Conservation (phyloP, 2,888 invertebrate genomes). For the Chloromyia formosa region DNA sequence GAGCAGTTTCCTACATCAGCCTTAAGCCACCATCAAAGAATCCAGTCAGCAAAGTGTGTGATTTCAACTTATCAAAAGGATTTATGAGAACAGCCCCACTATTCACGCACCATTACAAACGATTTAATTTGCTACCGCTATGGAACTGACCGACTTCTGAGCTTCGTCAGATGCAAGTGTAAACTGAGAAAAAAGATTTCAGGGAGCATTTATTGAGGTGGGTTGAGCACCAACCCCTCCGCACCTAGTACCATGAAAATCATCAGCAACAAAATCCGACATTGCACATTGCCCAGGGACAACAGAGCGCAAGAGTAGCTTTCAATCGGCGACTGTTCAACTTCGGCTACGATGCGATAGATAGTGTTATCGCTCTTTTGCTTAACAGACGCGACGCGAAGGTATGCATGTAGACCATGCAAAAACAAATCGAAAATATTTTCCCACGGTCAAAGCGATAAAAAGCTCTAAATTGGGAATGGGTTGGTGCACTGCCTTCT, state of each 20-base stretch:
- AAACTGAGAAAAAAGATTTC: constrained; percentile 25
- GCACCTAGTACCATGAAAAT: neutral
- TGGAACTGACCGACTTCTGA: neutral
- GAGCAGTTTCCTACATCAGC: neutral
- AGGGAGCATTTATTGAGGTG: neutral
- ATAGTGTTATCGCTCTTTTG: too few relatives aligned
- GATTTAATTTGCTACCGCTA: too few relatives aligned
- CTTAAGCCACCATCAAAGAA: neutral
- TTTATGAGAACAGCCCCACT: too few relatives aligned
- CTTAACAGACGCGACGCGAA: too few relatives aligned
- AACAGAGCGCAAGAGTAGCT: constrained; percentile 28
- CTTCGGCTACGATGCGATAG: neutral
- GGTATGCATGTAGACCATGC: too few relatives aligned
- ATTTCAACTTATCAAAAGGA: too few relatives aligned
- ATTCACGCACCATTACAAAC: too few relatives aligned
- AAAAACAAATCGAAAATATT: too few relatives aligned
- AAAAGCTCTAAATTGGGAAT: too few relatives aligned
- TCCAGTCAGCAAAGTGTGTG: neutral
- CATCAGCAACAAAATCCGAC: neutral
- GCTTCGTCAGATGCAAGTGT: constrained; percentile 8
- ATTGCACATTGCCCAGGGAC: neutral
- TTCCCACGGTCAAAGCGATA: too few relatives aligned
- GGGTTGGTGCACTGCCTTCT: too few relatives aligned
- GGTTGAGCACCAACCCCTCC: constrained; percentile 1
- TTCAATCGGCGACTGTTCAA: constrained; percentile 24